Evolutionary conservation across 2,113 vertebrate species (phyloP), one percentile per base, ranked within the genome.

Genomic region (Tor tambroides): DNA sequence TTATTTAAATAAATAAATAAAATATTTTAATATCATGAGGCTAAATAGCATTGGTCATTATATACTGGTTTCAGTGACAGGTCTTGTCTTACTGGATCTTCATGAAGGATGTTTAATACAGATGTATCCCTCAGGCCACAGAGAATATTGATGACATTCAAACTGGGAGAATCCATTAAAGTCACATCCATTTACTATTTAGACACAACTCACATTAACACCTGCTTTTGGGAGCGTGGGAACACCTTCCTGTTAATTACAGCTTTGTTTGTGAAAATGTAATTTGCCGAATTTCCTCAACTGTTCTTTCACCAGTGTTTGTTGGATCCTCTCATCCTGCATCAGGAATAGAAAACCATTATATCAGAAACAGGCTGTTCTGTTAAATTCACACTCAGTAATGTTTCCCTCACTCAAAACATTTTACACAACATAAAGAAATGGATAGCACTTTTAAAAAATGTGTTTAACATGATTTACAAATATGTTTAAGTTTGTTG

Each of bases 151-250:
- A 69, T 71, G 63, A 83, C 26, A 51, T 71, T 83, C 63, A 83
- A 51, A 71, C 81, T 71, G 26, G 10, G 28, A 83, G n/a, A 83
- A 83, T 83, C 85, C 79, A 87, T 87, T 87, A 87, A 74, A 65
- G 69, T 87, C 79, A 81, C 67, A 43, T 82, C 26, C 54, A 59
- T 43, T 74, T 51, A 9, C 21, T 43, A 71, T 81, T 87, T 75
- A 46, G 69, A 41, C 35, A 61, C 35, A 59, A 10, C 28, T 63
- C 19, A 28, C 35, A 82, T 86, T 61, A 82, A 65, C 67, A 83
- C 69, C 51, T 75, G 79, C 86, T 83, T 87, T 82, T 49, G 72
- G 67, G 30, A 75, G 79, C 38, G 8, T 82, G 72, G 71, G 43
- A 82, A 83, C 51, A 30, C 23, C 80, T 63, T 82, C 7, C 69